Evolutionary conservation across 2,113 vertebrate species (phyloP), one percentile per base, ranked within the genome.

Genomic region (Isichthys henryi): DNA sequence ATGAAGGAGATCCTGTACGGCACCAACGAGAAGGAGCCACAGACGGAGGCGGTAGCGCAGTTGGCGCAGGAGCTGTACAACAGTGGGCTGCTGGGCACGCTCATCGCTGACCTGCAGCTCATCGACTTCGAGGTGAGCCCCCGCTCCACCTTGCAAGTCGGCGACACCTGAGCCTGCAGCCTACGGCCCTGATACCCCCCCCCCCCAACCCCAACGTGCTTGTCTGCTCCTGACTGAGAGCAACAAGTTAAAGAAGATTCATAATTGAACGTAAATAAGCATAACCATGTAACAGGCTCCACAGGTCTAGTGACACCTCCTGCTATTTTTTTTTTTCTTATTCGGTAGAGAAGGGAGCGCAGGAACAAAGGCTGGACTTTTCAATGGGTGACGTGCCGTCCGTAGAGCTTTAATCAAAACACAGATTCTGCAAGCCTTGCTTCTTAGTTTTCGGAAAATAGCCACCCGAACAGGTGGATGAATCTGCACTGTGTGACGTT

Each of bases 1-100:
- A 98, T 99, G 98, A 97, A 99, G 93, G 97, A 99, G 94, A 97
- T 99, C 93, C 94, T 99, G 1, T 99, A 99, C 49, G 97, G 97
- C 92, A 98, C 97, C 4, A 98, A 97, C 88, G 97, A 98, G 91
- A 98, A 98, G 83, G 97, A 99, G 74, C 97, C 97, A 0, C 97
- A 98, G 92, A 98, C 97, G 0, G 97, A 98, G 92, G 97, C 97
- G 0, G 98, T 99, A 92, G 98, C 98, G 0, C 98, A 99, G 91
- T 96, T 99, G 0, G 98, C 98, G 89, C 98, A 99, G 90, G 98
- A 99, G 91, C 96, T 99, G 0, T 99, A 99, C 93, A 99, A 98
- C 93, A 99, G 98, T 0, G 98, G 98, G 80, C 96, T 99, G 89
- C 97, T 98, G 74, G 95, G 97, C 91, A 98, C 96, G 11, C 94